Conservation (phyloP, 2,113 vertebrate species). For the Vulpes vulpes region DNA sequence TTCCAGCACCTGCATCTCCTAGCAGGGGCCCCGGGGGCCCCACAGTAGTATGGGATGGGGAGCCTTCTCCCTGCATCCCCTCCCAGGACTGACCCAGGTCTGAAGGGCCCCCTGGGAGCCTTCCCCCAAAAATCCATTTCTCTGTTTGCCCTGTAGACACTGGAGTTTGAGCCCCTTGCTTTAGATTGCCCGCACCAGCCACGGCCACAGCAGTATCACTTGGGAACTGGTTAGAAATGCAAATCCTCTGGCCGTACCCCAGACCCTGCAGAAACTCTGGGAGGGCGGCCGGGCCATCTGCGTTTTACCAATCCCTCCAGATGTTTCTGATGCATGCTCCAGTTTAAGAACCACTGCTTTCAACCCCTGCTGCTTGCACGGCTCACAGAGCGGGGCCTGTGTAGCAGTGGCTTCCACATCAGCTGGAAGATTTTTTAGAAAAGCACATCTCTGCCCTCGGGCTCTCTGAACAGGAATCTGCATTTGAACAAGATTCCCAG, state of each 20-base stretch:
- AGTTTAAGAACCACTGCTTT: background rate
- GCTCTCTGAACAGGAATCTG: background rate
- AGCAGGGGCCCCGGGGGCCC: background rate
- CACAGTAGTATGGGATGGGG: background rate
- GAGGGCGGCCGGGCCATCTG: background rate
- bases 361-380: too few species aligned
- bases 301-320: background rate
- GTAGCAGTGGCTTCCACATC: accelerated
- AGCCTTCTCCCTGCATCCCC: background rate
- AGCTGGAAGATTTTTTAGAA: background rate
- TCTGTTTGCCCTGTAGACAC: background rate
- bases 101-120: background rate
- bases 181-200: background rate
- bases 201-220: background rate
- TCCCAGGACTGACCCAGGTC: background rate
- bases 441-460: background rate
- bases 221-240: background rate
- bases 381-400: background rate
- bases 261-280: background rate
- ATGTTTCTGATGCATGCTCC: accelerated
- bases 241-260: background rate
- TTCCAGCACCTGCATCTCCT: background rate
- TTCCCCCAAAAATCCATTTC: background rate
- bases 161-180: background rate
- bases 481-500: background rate